Base-by-base conservation (phyloP, 2,113 vertebrate species). In the Taxidea taxus region DNA sequence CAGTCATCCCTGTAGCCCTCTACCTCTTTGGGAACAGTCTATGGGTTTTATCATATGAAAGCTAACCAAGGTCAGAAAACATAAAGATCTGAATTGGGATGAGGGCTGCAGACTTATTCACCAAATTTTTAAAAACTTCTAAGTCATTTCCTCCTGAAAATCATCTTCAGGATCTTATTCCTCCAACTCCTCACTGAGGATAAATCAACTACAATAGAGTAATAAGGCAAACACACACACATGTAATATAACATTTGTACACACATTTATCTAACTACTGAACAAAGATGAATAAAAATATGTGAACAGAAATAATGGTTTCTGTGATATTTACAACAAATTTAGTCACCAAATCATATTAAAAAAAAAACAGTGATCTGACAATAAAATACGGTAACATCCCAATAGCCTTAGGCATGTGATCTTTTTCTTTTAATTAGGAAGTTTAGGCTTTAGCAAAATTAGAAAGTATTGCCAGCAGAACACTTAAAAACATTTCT, bases 391-490 rank as follows among this genome's bases (percentile, higher is more conserved):
- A 90, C 3, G 23, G 56, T 42, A 95, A 91, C 25, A 95, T 58
- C 25, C 49, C 68, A 85, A 77, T 3, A 78, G 49, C 34, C 58
- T 78, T 58, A 75, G 56, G n/a, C 11, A 75, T 44, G 25, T 49
- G 81, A 68, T 14, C 66, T 95, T 39, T 90, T 90, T 85, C 23
- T 85, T 37, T 81, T 27, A 58, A 78, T 31, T 58, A 39, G 70
- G 62, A 66, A 68, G 70, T 85, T 49, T 84, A 66, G 58, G 37
- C 49, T 91, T 95, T 68, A 95, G 51, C 31, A 95, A 95, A 91
- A 78, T 85, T 13, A 68, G 58, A 56, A 90, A 94, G 64, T 10
- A 90, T 6, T 54, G 66, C 47, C 66, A 75, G 12, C 7, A 94
- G 56, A 90, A 90, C 56, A 21, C 68, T 94, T 68, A 82, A 4